Base-by-base conservation (phyloP, 1,140 invertebrate genomes). In the Apis cerana region DNA sequence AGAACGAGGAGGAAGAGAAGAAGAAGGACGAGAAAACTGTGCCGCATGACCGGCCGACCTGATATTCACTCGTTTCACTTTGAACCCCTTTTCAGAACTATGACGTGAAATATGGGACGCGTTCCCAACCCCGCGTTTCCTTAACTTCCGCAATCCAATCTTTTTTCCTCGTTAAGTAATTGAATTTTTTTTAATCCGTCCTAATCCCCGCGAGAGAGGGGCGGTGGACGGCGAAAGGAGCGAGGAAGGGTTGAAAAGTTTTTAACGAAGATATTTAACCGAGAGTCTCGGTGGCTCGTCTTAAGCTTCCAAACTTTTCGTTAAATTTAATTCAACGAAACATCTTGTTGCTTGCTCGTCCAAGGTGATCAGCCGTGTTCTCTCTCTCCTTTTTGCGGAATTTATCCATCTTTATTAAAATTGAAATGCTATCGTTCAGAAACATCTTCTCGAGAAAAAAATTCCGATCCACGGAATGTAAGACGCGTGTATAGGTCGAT, bases 251-350 rank as follows among this genome's bases (percentile, higher is more conserved):
- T 33, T 2, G 27, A 1, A 68, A 78, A 78, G 52, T 78, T 78
- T 69, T 43, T 80, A 80, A 80, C 77, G 58, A 80, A 71, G 67
- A 78, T 69, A 78, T 78, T 78, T 54, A 78, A 78, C 75, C 17
- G 23, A 8, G 15, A 21, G 12, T 33, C 19, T n/a, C 19, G 1
- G 5, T 11, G 19, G 52, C 33, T 21, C 59, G 27, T 67, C 75
- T 67, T 17, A 17, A 59, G 75, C 69, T 69, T 69, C 19, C 52
- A 67, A 68, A 68, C 64, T 78, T 68, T 17, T 50, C 64, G 64
- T 9, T n/a, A 21, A 58, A 78, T 78, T 78, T 78, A 78, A 78
- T 48, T 65, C 64, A 78, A 58, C 67, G 59, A 33, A 33, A 33
- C n/a, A 58, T 19, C 54, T 33, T 23, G 52, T 48, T 68, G 21